phyloP scores from a whole-genome alignment of 92 coral and sea anemone genomes.

The Bergia puertoricense region DNA sequence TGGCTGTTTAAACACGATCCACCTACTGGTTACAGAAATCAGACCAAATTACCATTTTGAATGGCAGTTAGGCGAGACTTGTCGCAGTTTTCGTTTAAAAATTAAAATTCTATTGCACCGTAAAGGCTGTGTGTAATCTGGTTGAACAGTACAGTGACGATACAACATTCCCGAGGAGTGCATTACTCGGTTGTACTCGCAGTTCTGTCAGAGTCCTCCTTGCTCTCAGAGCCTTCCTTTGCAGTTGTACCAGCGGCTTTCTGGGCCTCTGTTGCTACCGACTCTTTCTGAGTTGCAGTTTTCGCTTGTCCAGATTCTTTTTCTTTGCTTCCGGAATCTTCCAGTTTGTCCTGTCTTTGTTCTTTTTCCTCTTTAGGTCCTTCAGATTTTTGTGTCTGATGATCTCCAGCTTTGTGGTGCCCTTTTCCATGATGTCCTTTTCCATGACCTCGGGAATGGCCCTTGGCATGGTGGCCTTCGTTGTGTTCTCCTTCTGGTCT shows the following conservation, averaged over 20 bases:
- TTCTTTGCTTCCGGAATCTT: neutral
- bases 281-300: slow-evolving; percentile 4
- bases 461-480: slow-evolving; percentile 32
- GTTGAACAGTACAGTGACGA: slow-evolving; percentile 1
- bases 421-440: slow-evolving; percentile 32
- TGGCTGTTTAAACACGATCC: neutral
- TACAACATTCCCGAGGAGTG: neutral
- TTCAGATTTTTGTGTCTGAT: slow-evolving; percentile 36
- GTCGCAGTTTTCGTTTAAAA: neutral
- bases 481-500: slow-evolving; percentile 28
- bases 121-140: neutral
- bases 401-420: slow-evolving; percentile 27
- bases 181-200: neutral
- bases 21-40: neutral
- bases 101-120: neutral
- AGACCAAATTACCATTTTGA: slow-evolving; percentile 13
- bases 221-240: slow-evolving; percentile 13
- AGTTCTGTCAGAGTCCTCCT: slow-evolving; percentile 25
- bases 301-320: slow-evolving; percentile 6
- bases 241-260: neutral
- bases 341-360: neutral
- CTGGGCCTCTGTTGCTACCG: neutral
- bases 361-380: slow-evolving; percentile 29
- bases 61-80: neutral
- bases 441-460: slow-evolving; percentile 30